Evolutionary conservation across 2,797 vertebrate species (phyloP).

Genomic region (Trachops cirrhosus): DNA sequence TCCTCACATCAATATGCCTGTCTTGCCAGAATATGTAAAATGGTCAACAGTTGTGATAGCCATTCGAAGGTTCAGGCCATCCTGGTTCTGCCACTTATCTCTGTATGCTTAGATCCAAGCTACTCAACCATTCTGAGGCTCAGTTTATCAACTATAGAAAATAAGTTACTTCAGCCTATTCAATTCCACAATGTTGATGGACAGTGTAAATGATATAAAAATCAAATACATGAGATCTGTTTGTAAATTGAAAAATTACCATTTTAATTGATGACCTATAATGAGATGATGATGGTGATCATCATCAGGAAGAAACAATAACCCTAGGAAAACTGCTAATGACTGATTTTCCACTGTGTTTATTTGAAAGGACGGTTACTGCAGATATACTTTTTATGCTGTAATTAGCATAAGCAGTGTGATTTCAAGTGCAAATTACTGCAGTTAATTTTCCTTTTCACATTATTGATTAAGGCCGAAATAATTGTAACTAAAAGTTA

Average conservation of each 20-base stretch:
- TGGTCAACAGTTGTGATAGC: not conserved
- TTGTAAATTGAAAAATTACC: not conserved
- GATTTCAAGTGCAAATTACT: conserved; percentile 47
- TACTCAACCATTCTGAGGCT: not conserved
- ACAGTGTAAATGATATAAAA: not conserved
- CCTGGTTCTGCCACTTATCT: not conserved
- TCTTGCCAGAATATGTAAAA: not conserved
- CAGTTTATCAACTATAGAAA: not conserved
- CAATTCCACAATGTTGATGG: not conserved
- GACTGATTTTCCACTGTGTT: not conserved
- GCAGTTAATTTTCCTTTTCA: conserved; percentile 42
- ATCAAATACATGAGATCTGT: not conserved
- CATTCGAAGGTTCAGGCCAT: not conserved
- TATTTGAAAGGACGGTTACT: not conserved
- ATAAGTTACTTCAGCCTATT: not conserved
- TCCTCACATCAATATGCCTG: not conserved
- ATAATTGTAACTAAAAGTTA: conserved; percentile 48
- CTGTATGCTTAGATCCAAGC: not conserved
- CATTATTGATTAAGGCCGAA: conserved; percentile 54
- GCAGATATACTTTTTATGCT: not conserved
- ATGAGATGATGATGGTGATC: not conserved
- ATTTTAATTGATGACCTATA: not conserved
- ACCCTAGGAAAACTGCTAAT: not conserved
- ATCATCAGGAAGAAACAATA: not conserved
- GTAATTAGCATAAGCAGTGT: conserved; percentile 53